Evolutionary conservation across 2,113 vertebrate species (phyloP).

Genomic region (Cyphomyrus plagiostoma): DNA sequence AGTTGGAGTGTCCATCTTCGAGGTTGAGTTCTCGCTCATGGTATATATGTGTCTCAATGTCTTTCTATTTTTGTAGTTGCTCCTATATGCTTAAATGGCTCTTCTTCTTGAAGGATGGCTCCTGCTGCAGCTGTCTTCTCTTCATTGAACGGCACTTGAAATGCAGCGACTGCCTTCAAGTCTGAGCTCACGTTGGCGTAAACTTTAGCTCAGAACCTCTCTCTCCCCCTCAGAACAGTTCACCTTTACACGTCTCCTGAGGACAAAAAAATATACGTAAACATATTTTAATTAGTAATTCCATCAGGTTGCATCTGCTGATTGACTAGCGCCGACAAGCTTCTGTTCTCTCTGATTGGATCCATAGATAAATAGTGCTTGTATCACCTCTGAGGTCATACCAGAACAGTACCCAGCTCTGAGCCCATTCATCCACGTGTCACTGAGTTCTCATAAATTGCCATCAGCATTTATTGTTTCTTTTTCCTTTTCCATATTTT

Average conservation of each 20-base stretch:
- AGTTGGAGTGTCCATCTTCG: slow-evolving; percentile 53
- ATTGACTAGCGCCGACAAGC: background rate
- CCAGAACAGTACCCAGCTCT: background rate
- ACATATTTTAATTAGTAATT: background rate
- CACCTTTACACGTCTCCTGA: background rate
- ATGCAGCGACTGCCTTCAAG: background rate
- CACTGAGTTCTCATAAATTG: background rate
- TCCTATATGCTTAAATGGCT: background rate
- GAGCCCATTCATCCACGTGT: background rate
- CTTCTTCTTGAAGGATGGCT: background rate
- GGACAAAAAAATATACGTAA: background rate
- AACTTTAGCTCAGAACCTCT: background rate
- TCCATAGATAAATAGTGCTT: slow-evolving; percentile 21
- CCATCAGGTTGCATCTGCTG: background rate
- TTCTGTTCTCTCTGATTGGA: background rate
- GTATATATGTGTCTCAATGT: background rate
- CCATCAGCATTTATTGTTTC: slow-evolving; percentile 13
- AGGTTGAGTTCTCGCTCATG: slow-evolving; percentile 57
- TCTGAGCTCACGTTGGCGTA: background rate
- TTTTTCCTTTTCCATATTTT: slow-evolving; percentile 8
- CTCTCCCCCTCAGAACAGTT: background rate
- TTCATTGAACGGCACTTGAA: background rate
- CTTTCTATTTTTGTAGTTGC: background rate
- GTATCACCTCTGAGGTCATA: slow-evolving; percentile 1
- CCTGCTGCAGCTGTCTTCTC: background rate